These are phyloP conservation scores for Candoia aspera DNA, from an alignment of 2,113 vertebrate genomes.

Conservation along the genomic window DNA sequence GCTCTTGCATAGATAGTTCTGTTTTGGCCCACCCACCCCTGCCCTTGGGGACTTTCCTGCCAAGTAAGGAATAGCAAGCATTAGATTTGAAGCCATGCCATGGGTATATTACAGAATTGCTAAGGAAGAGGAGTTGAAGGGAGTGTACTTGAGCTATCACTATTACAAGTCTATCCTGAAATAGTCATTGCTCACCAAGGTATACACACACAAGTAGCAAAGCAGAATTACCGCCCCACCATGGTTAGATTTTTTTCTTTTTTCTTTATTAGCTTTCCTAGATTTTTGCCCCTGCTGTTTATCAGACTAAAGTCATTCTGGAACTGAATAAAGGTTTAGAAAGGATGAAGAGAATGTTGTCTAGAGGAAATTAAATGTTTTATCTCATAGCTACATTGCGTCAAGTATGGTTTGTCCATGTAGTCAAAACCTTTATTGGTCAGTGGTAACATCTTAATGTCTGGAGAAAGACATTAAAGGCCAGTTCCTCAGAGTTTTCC, in stretches of 20 bases:
- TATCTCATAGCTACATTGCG: background rate
- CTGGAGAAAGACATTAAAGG: background rate
- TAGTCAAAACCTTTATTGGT: no score
- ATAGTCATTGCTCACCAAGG: background rate
- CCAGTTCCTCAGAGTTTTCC: background rate
- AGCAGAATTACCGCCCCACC: no score
- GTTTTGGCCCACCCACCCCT: no score
- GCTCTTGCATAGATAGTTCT: no score
- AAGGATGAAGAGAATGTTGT: background rate
- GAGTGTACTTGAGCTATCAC: background rate
- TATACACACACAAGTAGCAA: background rate
- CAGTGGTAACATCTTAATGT: background rate
- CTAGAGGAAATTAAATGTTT: background rate
- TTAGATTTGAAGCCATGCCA: background rate
- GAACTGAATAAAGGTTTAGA: background rate
- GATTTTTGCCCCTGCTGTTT: background rate
- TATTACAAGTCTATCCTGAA: background rate
- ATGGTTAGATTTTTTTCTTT: no score
- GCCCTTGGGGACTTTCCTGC: no score
- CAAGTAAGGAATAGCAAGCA: no score
- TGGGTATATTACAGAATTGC: background rate
- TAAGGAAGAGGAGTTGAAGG: background rate
- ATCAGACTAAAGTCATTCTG: slow-evolving; percentile 6
- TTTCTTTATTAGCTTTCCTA: slow-evolving; percentile 1
- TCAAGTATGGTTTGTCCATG: no score